These are phyloP conservation scores for Hirudinaria manillensis DNA, from an alignment of 2,888 invertebrate species.

Conservation along the genomic window DNA sequence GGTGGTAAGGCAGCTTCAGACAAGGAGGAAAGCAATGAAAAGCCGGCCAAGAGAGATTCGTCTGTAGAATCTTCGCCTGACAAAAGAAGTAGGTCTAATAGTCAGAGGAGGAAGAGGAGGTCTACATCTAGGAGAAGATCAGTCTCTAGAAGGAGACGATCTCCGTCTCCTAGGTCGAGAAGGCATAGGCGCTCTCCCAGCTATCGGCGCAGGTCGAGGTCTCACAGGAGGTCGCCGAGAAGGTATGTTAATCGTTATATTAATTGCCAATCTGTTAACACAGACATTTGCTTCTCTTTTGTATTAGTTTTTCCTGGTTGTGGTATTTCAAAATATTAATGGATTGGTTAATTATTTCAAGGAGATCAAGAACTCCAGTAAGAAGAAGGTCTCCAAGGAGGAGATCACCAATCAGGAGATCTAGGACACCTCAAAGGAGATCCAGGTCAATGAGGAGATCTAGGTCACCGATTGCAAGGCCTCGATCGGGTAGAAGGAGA, in stretches of 20 bases:
- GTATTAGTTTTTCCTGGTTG: no score
- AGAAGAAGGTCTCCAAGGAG: constrained; percentile 17
- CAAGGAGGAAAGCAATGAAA: neutral
- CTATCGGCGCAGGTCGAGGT: neutral
- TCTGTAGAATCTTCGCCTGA: neutral
- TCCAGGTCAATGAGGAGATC: neutral
- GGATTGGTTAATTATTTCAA: no score
- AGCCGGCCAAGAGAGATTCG: neutral
- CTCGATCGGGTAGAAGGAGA: constrained; percentile 10
- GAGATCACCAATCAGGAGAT: constrained; percentile 12
- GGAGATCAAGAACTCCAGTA: no score
- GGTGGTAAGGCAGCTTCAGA: constrained; percentile 5
- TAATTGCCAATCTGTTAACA: no score
- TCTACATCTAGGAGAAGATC: constrained; percentile 28
- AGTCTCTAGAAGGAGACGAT: constrained; percentile 31
- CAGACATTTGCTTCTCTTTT: no score
- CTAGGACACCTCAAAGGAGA: constrained; percentile 11
- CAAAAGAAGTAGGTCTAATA: neutral
- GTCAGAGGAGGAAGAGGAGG: constrained; percentile 19
- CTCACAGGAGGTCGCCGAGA: neutral
- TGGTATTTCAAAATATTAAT: no score
- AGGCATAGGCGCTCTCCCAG: constrained; percentile 27
- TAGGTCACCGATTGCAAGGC: constrained; percentile 1
- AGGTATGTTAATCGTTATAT: neutral
- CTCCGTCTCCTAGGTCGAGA: constrained; percentile 34